These are phyloP conservation scores for Pristionchus exspectatus DNA, from an alignment of 2,888 invertebrate genomes.

Conservation along the genomic window DNA sequence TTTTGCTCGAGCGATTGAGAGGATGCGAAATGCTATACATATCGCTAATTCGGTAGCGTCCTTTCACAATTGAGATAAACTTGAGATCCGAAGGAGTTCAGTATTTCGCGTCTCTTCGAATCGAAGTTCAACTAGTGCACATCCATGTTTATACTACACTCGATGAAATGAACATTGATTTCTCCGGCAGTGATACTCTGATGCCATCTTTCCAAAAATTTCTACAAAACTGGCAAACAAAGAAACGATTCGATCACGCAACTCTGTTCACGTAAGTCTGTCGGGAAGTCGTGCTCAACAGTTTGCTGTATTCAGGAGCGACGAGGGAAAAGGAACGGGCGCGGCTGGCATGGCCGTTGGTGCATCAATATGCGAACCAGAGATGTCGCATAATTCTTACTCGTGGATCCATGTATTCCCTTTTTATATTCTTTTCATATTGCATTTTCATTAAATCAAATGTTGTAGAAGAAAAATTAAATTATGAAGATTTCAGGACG, in stretches of 20 bases:
- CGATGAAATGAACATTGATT: neutral
- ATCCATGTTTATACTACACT: neutral
- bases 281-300: neutral
- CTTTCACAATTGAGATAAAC: neutral
- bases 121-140: slow-evolving; percentile 6
- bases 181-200: too few species aligned
- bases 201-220: neutral
- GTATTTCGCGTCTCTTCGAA: neutral
- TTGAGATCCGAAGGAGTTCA: neutral
- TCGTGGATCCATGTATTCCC: too few species aligned
- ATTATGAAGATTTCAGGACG: too few species aligned
- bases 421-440: too few species aligned
- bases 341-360: too few species aligned
- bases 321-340: neutral
- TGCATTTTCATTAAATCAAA: too few species aligned
- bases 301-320: neutral
- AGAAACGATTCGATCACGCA: neutral
- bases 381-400: too few species aligned
- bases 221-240: neutral
- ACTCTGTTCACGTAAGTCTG: neutral
- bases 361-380: too few species aligned
- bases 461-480: too few species aligned
- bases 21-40: neutral
- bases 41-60: slow-evolving; percentile 17
- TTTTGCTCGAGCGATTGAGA: neutral